Base-by-base conservation (phyloP, 2,797 vertebrate species). In the Gambelia wislizenii region DNA sequence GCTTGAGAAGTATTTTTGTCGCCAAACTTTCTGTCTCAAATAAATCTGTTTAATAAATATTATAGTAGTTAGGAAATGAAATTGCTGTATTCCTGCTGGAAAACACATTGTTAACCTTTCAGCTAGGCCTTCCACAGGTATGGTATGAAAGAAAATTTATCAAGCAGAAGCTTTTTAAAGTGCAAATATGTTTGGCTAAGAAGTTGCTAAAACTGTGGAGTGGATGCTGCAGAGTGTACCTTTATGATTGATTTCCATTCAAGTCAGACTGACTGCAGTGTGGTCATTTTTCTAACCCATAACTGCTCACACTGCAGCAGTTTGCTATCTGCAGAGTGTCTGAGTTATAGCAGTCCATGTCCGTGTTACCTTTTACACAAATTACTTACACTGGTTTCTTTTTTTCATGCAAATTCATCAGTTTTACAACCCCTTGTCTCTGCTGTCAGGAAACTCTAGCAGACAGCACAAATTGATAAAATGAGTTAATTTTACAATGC, bases 221-320 rank as follows among this genome's bases (percentile, higher is more conserved):
- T 97, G 96, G 96, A 96, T 96, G 96, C 96, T 97, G 97, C 97
- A 97, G 97, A 97, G 96, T 96, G 96, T 97, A 97, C 97, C 97
- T 97, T 97, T 97, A 96, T 97, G 98, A 98, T 98, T 98, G 97
- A 98, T 98, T 98, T 98, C 97, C 97, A 96, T 97, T 98, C 97
- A 96, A 96, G 97, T 97, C 97, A 97, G 97, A 97, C 97, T 97
- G 97, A 97, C 97, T 98, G 97, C 97, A 98, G 96, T 93, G 96
- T 98, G 97, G 97, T 97, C 97, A 97, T 98, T 98, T 98, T 97
- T 98, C 97, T 97, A 96, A 95, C 95, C 96, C 96, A 88, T 96
- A 97, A 97, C 97, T 97, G 97, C 96, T 96, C 96, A 93, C 95
- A 92, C 96, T 96, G 96, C 96, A 96, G 97, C 95, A 96, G 96